Evolutionary conservation across 2,888 invertebrate species (phyloP).

Genomic region (Drosophila eohydei): DNA sequence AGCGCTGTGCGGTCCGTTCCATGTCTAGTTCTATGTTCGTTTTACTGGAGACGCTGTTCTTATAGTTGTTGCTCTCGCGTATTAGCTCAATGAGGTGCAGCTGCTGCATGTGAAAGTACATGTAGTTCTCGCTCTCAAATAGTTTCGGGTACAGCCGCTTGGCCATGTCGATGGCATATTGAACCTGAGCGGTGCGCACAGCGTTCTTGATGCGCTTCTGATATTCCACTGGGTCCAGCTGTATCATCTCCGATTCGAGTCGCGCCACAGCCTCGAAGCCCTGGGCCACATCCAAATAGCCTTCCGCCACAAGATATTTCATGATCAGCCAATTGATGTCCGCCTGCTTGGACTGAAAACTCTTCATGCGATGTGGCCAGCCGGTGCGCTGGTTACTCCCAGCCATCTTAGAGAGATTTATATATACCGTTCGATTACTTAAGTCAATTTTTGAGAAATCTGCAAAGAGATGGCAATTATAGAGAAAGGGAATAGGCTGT

Average conservation of each 20-base stretch:
- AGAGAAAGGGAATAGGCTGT: neutral
- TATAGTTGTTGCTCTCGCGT: constrained; percentile 38
- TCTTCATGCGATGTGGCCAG: constrained; percentile 63
- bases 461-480: neutral
- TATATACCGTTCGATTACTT: no score
- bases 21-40: neutral
- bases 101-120: constrained; percentile 71
- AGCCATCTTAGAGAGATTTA: constrained; percentile 21
- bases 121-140: constrained; percentile 67
- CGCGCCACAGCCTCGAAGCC: constrained; percentile 47
- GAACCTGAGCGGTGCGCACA: constrained; percentile 47
- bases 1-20: constrained; percentile 8
- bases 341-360: constrained; percentile 61
- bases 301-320: constrained; percentile 61
- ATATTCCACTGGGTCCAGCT: constrained; percentile 34
- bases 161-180: constrained; percentile 66
- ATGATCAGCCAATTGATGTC: constrained; percentile 66
- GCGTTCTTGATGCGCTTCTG: constrained; percentile 46
- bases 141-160: constrained; percentile 50
- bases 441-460: neutral
- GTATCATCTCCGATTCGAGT: constrained; percentile 14
- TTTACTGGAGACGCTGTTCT: neutral
- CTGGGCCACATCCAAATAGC: constrained; percentile 59
- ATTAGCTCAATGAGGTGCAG: constrained; percentile 62
- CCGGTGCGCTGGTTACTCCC: constrained; percentile 11